A percentile compares a stretch with the other conserved stretches of the same genome.
These are phyloP conservation scores for Tribolium freemani DNA, from an alignment of 2,888 invertebrate species.

Conservation along the genomic window DNA sequence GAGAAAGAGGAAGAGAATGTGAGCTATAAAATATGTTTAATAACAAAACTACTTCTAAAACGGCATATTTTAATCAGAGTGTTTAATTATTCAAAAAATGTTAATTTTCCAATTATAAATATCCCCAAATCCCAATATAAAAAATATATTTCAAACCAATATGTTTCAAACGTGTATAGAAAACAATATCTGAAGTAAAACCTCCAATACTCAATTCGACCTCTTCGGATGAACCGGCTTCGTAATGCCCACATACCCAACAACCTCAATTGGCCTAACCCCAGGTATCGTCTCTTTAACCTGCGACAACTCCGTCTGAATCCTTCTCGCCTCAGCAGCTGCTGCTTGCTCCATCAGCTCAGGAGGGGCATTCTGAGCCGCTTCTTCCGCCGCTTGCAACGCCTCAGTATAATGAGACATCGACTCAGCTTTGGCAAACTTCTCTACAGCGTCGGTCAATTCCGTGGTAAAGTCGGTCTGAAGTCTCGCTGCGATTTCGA, in stretches of 20 bases:
- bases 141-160: no score
- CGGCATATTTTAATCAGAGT: no score
- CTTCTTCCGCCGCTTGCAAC: constrained; percentile 67
- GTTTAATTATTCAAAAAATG: no score
- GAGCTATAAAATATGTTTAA: no score
- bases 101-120: no score
- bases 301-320: constrained; percentile 61
- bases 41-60: no score
- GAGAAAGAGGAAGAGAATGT: no score
- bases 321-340: constrained; percentile 64
- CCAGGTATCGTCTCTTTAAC: constrained; percentile 63
- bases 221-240: constrained; percentile 62
- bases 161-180: no score
- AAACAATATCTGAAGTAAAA: no score
- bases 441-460: constrained; percentile 66
- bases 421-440: constrained; percentile 67
- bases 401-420: constrained; percentile 67
- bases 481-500: constrained; percentile 59
- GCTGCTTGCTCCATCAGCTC: constrained; percentile 69
- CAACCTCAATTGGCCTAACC: constrained; percentile 66
- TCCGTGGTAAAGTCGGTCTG: constrained; percentile 62
- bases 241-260: constrained; percentile 69
- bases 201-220: constrained; percentile 12
- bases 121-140: not conserved
- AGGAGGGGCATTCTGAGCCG: constrained; percentile 66